These are phyloP conservation scores for Crocuta crocuta DNA, from an alignment of 2,113 vertebrate species.

Conservation along the genomic window DNA sequence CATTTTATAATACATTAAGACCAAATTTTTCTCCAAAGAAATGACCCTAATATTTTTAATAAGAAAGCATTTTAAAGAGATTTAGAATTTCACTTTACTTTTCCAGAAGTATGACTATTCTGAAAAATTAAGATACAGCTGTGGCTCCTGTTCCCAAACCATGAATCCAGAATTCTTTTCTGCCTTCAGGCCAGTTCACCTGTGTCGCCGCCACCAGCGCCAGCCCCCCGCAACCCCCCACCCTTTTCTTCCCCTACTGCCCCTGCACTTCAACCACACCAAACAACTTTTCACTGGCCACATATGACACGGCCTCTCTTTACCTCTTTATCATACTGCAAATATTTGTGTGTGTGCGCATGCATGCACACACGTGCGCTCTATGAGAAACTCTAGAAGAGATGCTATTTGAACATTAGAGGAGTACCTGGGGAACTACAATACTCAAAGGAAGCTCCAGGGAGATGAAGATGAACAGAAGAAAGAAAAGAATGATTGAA, in stretches of 20 bases:
- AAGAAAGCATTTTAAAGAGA: background rate
- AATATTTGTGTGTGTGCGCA: background rate
- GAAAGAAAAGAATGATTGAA: background rate
- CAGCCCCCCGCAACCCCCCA: background rate
- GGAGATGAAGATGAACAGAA: background rate
- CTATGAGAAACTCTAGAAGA: background rate
- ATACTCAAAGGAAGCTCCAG: background rate
- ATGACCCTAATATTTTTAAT: background rate
- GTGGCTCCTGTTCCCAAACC: background rate
- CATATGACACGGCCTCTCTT: background rate
- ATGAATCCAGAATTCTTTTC: background rate
- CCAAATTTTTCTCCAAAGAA: background rate
- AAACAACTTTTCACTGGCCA: background rate
- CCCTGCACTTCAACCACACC: background rate
- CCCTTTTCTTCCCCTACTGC: background rate
- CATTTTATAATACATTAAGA: background rate
- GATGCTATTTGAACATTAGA: background rate
- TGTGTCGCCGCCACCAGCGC: background rate
- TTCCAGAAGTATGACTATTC: background rate
- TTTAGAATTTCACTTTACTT: background rate
- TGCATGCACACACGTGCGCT: fast-evolving
- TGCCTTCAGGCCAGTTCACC: background rate
- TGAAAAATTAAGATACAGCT: background rate
- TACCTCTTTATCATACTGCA: background rate
- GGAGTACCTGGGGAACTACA: background rate